These are phyloP conservation scores for Dusona sp. DNA, from an alignment of 2,888 invertebrate species.

Conservation along the genomic window DNA sequence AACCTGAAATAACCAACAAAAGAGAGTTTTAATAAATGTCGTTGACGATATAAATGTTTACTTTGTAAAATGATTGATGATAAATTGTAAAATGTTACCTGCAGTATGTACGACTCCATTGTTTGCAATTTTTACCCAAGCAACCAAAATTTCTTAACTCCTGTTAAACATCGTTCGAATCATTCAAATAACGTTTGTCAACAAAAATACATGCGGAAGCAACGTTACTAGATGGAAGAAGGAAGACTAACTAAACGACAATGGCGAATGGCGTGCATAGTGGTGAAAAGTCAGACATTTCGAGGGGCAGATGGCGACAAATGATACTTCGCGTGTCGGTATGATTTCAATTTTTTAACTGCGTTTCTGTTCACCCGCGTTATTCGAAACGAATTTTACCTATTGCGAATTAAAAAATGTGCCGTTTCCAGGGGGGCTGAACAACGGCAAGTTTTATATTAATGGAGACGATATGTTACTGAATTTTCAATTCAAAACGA, in stretches of 20 bases:
- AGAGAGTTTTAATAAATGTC: conserved; percentile 51
- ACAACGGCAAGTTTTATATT: too few relatives aligned
- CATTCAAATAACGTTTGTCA: conserved; percentile 43
- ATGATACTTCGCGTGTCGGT: neutral
- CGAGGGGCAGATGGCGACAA: neutral
- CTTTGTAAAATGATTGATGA: neutral
- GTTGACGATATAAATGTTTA: neutral
- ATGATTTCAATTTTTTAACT: too few relatives aligned
- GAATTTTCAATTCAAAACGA: too few relatives aligned
- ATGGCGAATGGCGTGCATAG: too few relatives aligned
- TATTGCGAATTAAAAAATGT: neutral
- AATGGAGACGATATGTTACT: too few relatives aligned
- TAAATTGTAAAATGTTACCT: conserved; percentile 70
- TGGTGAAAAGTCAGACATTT: neutral
- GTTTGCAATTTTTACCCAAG: neutral
- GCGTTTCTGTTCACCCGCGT: too few relatives aligned
- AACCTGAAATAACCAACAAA: conserved; percentile 75
- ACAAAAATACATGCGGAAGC: conserved; percentile 37
- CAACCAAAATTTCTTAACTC: neutral
- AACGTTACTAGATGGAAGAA: neutral
- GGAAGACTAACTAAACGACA: neutral
- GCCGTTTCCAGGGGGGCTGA: too few relatives aligned
- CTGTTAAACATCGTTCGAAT: conserved; percentile 14
- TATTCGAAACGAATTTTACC: neutral
- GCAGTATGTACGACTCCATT: conserved; percentile 79